Conservation (phyloP, 2,797 vertebrate genomes). For the Manis pentadactyla region DNA sequence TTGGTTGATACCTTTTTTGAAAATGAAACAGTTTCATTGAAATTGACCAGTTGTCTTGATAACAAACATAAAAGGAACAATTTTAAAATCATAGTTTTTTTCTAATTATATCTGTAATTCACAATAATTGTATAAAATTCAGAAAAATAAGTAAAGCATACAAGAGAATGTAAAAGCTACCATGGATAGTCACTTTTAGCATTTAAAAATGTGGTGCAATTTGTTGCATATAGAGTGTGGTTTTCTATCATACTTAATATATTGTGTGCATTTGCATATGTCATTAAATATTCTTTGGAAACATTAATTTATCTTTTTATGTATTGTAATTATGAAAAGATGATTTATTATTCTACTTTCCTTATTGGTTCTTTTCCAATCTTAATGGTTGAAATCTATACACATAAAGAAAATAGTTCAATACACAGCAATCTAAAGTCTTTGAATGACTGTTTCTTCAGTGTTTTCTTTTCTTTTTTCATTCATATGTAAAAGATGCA, state of each 20-base stretch:
- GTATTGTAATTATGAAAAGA: neutral
- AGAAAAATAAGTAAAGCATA: neutral
- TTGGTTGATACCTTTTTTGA: neutral
- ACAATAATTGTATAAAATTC: neutral
- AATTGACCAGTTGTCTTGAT: neutral
- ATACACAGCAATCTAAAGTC: neutral
- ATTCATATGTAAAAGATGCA: neutral
- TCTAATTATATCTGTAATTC: neutral
- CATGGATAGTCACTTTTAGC: neutral
- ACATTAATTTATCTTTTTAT: neutral
- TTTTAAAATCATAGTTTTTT: neutral
- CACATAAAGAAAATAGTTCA: neutral
- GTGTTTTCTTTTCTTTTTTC: neutral
- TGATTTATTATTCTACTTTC: neutral
- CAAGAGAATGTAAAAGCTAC: neutral
- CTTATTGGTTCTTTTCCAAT: neutral
- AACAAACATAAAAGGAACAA: neutral
- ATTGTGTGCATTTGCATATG: neutral
- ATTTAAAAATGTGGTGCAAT: neutral
- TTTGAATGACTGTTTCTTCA: neutral
- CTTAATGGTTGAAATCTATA: neutral
- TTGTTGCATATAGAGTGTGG: neutral
- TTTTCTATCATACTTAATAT: neutral
- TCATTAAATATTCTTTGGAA: constrained; percentile 19
- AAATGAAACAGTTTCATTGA: neutral